Base-by-base conservation (phyloP, 1,140 invertebrate genomes). In the Drosophila kohkoa region DNA sequence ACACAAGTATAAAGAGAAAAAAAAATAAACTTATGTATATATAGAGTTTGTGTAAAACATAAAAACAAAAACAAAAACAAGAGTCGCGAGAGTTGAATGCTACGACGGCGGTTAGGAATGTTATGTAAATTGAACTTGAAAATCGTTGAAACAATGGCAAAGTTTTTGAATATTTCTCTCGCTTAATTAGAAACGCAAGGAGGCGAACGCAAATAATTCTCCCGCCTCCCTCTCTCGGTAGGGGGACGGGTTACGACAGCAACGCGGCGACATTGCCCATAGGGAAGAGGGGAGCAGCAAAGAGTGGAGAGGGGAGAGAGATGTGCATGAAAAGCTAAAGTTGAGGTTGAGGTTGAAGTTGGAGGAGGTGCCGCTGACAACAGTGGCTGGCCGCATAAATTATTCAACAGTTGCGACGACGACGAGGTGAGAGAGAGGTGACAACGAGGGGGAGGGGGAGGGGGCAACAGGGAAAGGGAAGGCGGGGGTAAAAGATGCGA, bases 91-190 rank as follows among this genome's bases (percentile, higher is more conserved):
- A 51, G 51, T 41, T 78, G 75, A 77, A 68, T 73, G 75, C 69
- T 62, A 35, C 70, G 62, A 71, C 66, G 64, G 51, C 78, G 78
- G 70, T 60, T 79, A 87, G 82, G 82, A 87, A 86, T 86, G 82
- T 86, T 86, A 86, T 86, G 82, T 86, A 86, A 86, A 87, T 87
- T 86, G 82, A 86, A 86, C 82, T 86, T 86, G 82, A 86, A 86
- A 86, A 87, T 82, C 72, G 82, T 65, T 82, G 82, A 87, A 79
- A 86, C 82, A 86, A 86, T 86, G 82, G 82, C 79, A 87, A 86
- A 87, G 75, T 71, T 86, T 86, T 86, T 86, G 82, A 86, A 86
- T 86, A 86, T 86, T 86, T 86, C 82, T 69, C 82, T 87, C 76
- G 82, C 82, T 86, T 87, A 86, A 86, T 86, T 87, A 86, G 82